A percentile compares a stretch with the other conserved stretches of the same genome.
Evolutionary conservation across 2,113 vertebrate genomes (phyloP).

Genomic region (Stegastes partitus): DNA sequence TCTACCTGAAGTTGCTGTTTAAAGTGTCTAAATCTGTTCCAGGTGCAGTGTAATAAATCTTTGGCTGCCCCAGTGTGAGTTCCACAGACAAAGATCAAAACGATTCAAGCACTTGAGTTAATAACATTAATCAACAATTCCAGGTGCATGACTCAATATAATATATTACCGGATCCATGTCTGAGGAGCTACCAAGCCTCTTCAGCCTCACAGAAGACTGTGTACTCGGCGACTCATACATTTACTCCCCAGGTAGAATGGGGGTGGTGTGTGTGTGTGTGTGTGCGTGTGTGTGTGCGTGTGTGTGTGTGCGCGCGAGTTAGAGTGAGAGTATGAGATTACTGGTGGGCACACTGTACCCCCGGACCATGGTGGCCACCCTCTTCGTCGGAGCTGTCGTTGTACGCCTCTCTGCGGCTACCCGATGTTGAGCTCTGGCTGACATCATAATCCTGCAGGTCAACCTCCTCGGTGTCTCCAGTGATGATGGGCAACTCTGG

Average conservation of each 20-base stretch:
- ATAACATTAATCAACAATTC: conserved; percentile 31
- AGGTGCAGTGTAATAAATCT: conserved; percentile 27
- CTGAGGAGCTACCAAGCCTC: conserved; percentile 71
- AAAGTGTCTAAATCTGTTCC: conserved; percentile 37
- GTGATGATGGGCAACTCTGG: conserved; percentile 91
- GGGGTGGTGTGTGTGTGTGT: conserved; percentile 5
- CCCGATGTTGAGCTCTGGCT: conserved; percentile 92
- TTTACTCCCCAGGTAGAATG: conserved; percentile 55
- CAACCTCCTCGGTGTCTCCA: conserved; percentile 95
- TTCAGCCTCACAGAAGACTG: conserved; percentile 76
- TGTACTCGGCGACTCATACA: conserved; percentile 79
- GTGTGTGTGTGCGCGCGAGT: background rate
- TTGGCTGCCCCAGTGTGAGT: conserved; percentile 27
- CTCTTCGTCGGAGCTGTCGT: conserved; percentile 98
- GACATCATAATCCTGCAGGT: conserved; percentile 95
- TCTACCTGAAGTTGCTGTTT: conserved; percentile 44
- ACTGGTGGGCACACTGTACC: conserved; percentile 99
- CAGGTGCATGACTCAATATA: conserved; percentile 11
- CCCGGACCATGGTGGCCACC: conserved; percentile 95
- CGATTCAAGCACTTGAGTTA: conserved; percentile 29
- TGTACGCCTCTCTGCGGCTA: conserved; percentile 94
- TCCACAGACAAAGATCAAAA: conserved; percentile 58
- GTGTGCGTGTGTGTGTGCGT: background rate
- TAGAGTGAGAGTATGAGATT: conserved; percentile 43
- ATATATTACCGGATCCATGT: conserved; percentile 37